Percentiles rank a stretch among this genome's conserved stretches.
These are phyloP conservation scores for Herpailurus yagouaroundi DNA, from an alignment of 2,113 vertebrate genomes.

Conservation along the genomic window DNA sequence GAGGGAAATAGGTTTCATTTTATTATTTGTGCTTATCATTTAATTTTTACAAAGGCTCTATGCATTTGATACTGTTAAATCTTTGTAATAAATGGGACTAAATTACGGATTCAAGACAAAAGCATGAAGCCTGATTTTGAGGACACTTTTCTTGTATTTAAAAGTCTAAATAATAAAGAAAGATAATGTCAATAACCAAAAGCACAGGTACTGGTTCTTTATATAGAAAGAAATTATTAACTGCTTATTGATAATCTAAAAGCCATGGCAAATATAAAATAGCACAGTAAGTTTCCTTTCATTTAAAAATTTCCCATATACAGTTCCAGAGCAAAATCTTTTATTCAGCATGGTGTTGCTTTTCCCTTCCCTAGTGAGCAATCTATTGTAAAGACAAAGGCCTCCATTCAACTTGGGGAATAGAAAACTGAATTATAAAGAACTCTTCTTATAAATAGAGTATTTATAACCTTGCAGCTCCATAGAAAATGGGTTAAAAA, in stretches of 20 bases:
- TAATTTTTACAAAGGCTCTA: not conserved
- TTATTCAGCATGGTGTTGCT: not conserved
- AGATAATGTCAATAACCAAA: constrained; percentile 57
- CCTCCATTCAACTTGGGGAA: constrained; percentile 50
- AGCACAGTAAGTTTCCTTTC: constrained; percentile 66
- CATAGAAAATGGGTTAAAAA: constrained; percentile 14
- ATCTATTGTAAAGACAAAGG: constrained; percentile 72
- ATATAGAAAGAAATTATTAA: constrained; percentile 67
- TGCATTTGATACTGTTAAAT: not conserved
- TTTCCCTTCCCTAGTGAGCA: constrained; percentile 55
- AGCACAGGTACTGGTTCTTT: constrained; percentile 4
- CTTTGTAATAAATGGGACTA: not conserved
- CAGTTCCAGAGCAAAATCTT: constrained; percentile 70
- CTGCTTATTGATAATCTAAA: constrained; percentile 64
- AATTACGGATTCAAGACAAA: not conserved
- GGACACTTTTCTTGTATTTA: constrained; percentile 22
- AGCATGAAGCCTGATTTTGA: not conserved
- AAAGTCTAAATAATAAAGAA: constrained; percentile 70
- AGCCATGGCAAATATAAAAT: constrained; percentile 69
- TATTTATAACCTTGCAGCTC: constrained; percentile 54
- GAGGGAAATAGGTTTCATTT: not conserved
- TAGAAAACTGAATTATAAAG: constrained; percentile 57
- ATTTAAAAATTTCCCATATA: constrained; percentile 76
- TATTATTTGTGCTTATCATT: not conserved
- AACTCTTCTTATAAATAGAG: constrained; percentile 4